Conservation (phyloP, 2,797 vertebrate species). For the Hydrophis major region DNA sequence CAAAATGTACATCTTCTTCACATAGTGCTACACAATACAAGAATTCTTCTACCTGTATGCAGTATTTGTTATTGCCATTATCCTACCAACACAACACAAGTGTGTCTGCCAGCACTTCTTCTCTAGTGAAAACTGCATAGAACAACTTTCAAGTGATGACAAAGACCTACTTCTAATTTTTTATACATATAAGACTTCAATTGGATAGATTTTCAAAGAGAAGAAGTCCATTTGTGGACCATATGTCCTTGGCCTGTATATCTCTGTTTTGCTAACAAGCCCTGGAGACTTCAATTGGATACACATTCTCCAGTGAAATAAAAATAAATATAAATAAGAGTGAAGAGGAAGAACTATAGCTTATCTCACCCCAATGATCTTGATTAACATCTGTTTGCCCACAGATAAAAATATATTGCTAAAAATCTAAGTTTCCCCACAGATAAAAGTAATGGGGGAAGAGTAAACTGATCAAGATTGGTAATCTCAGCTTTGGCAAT, state of each 20-base stretch:
- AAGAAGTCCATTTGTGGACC: not conserved
- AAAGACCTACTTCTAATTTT: not conserved
- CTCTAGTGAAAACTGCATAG: not conserved
- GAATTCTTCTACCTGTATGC: constrained; percentile 1
- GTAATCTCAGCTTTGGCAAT: not conserved
- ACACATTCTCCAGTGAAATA: not conserved
- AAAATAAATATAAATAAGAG: not conserved
- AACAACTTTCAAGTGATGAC: not conserved
- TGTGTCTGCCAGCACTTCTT: not conserved
- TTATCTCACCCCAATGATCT: not conserved
- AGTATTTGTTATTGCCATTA: constrained; percentile 5
- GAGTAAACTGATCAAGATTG: not conserved
- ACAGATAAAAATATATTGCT: not conserved
- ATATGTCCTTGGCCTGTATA: not conserved
- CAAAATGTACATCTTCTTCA: constrained; percentile 14
- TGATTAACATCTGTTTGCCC: not conserved
- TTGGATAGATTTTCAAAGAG: not conserved
- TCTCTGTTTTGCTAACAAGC: not conserved
- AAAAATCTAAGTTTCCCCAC: not conserved
- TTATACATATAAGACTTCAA: not conserved
- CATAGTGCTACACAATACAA: not conserved
- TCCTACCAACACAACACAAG: not conserved
- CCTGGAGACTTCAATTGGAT: not conserved
- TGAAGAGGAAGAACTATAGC: not conserved
- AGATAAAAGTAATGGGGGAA: not conserved